Conservation (phyloP, 2,113 vertebrate species). For the Megaceryle maxima region DNA sequence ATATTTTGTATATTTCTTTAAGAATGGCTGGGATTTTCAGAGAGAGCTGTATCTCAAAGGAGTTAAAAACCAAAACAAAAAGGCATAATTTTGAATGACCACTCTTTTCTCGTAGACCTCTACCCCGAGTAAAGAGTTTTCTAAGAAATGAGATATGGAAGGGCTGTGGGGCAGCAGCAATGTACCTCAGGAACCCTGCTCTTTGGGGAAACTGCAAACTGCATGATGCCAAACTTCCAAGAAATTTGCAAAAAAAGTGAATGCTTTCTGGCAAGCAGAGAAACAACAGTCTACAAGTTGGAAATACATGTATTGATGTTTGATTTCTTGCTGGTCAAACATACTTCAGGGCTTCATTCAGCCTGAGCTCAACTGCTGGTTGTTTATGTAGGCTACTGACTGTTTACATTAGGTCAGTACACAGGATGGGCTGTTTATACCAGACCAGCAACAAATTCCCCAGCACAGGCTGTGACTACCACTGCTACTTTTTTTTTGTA, state of each 20-base stretch:
- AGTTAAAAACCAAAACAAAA: neutral
- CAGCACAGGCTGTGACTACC: neutral
- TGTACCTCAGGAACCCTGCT: fast-evolving
- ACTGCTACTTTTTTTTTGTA: neutral
- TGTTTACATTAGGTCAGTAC: constrained; percentile 64
- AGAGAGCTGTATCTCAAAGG: neutral
- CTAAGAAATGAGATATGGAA: neutral
- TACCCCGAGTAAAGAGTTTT: neutral
- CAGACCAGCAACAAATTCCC: constrained; percentile 44
- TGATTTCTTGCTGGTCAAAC: constrained; percentile 44
- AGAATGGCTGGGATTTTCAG: neutral
- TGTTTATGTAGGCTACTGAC: constrained; percentile 69
- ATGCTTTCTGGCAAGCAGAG: neutral
- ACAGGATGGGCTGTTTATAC: constrained; percentile 61
- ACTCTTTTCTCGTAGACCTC: neutral
- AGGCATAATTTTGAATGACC: neutral
- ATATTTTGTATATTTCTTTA: neutral
- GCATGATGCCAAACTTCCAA: neutral
- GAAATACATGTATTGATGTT: neutral
- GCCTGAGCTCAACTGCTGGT: constrained; percentile 23
- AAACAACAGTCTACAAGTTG: neutral
- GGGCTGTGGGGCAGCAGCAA: neutral
- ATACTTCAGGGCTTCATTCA: constrained; percentile 22
- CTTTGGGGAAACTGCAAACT: neutral
- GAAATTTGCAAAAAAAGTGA: neutral